A percentile compares a stretch with the other conserved stretches of the same genome.
These are phyloP conservation scores for Tineola bisselliella DNA, from an alignment of 2,888 invertebrate species.

Conservation along the genomic window DNA sequence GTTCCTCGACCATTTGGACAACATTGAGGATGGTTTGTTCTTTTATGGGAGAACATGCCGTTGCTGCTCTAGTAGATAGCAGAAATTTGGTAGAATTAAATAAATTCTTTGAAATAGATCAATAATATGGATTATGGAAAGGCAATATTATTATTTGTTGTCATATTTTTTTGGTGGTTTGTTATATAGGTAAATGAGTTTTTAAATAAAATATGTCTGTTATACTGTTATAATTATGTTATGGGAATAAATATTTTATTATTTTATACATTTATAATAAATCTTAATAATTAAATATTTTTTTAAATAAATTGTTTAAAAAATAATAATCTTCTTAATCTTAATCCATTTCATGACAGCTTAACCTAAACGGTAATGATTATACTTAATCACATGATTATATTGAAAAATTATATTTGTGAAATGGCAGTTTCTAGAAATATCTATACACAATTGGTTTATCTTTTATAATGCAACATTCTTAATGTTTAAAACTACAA, in stretches of 20 bases:
- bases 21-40: constrained; percentile 89
- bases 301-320: no score
- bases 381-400: neutral
- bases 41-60: constrained; percentile 76
- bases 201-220: no score
- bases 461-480: neutral
- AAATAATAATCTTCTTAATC: neutral
- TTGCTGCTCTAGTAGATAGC: constrained; percentile 70
- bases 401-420: neutral
- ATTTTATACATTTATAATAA: neutral
- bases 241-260: neutral
- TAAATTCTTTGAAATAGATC: constrained; percentile 53
- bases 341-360: neutral
- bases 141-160: no score
- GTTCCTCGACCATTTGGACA: constrained; percentile 93
- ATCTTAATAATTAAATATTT: no score
- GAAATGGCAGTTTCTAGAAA: no score
- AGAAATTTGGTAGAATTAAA: constrained; percentile 71
- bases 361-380: neutral
- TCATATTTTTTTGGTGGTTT: no score
- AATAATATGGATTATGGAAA: neutral
- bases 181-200: no score
- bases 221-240: constrained; percentile 15
- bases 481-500: constrained; percentile 70
- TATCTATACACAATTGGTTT: neutral